phyloP scores from a whole-genome alignment of 2,113 vertebrate species.

The Erythrocebus patas region DNA sequence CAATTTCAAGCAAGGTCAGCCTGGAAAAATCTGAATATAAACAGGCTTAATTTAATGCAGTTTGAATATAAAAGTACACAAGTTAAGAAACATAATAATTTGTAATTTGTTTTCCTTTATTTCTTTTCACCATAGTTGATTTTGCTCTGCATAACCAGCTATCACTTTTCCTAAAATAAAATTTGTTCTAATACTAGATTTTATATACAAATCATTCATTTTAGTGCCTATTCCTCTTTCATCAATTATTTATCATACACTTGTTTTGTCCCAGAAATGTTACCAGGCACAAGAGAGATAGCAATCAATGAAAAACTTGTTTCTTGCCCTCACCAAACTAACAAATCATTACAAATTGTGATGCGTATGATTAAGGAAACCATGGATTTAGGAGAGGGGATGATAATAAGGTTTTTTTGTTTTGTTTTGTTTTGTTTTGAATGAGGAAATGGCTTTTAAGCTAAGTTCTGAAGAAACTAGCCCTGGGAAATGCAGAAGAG shows the following conservation, averaged over 20 bases:
- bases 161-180: slow-evolving; percentile 41
- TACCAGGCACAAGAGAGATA: not conserved
- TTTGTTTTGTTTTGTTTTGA: too few species aligned
- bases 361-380: not conserved
- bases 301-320: not conserved
- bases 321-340: not conserved
- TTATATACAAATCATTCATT: not conserved
- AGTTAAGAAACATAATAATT: slow-evolving; percentile 46
- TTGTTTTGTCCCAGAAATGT: not conserved
- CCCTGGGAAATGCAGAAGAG: not conserved
- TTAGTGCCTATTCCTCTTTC: not conserved
- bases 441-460: not conserved
- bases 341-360: not conserved
- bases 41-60: slow-evolving; percentile 39
- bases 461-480: not conserved
- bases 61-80: slow-evolving; percentile 36
- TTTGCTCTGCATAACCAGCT: not conserved
- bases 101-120: slow-evolving; percentile 7
- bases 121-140: not conserved
- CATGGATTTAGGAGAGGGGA: not conserved
- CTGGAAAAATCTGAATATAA: slow-evolving; percentile 48
- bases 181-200: not conserved
- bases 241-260: slow-evolving; percentile 15
- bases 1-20: slow-evolving; percentile 64
- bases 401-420: not conserved